Evolutionary conservation across 1,140 invertebrate genomes (phyloP).

Genomic region (Papilio dardanus): DNA sequence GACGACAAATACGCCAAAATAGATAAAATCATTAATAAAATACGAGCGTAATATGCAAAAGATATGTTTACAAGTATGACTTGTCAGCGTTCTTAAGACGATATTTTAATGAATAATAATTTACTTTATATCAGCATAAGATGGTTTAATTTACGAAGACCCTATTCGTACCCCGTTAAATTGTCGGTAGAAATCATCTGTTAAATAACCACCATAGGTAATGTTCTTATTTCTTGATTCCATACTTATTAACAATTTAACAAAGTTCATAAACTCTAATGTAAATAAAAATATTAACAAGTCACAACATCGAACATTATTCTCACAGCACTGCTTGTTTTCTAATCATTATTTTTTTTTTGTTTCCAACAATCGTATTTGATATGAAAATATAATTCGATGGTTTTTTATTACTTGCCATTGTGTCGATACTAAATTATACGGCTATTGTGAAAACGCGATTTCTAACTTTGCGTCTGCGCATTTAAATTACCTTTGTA

Average conservation of each 20-base stretch:
- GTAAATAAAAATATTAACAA: not conserved
- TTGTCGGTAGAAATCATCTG: too few relatives aligned
- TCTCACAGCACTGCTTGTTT: not conserved
- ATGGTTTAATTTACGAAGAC: too few relatives aligned
- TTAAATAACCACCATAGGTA: too few relatives aligned
- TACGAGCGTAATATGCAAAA: too few relatives aligned
- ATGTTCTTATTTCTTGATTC: too few relatives aligned
- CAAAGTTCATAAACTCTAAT: not conserved
- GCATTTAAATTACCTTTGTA: conserved; percentile 18
- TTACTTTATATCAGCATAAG: too few relatives aligned
- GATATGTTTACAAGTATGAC: too few relatives aligned
- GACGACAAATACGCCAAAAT: too few relatives aligned
- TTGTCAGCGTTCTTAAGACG: too few relatives aligned
- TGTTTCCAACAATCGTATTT: not conserved
- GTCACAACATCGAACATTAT: not conserved
- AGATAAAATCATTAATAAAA: too few relatives aligned
- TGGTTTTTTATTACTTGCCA: conserved; percentile 12
- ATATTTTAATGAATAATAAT: too few relatives aligned
- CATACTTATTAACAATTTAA: not conserved
- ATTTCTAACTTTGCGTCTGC: conserved; percentile 14
- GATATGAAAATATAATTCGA: conserved; percentile 7
- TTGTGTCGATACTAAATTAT: conserved; percentile 14
- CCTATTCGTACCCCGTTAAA: too few relatives aligned
- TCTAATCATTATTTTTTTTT: not conserved
- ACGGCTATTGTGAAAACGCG: conserved; percentile 18